Percentiles rank a stretch among this genome's conserved stretches.
These are phyloP conservation scores for Crepidodera aurea DNA, from an alignment of 2,888 invertebrate species.

Conservation along the genomic window DNA sequence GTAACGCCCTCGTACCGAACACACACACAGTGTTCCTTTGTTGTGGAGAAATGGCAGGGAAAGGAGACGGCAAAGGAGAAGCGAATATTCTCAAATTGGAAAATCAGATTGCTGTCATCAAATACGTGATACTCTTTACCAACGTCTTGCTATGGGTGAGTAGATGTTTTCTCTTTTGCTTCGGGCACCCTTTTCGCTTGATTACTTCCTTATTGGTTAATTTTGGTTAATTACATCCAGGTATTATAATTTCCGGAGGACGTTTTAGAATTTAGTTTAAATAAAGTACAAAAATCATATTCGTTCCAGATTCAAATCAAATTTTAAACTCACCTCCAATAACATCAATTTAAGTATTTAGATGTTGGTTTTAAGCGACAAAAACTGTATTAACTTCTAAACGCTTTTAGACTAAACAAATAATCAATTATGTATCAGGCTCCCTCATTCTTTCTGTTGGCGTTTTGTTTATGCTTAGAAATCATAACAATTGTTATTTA, in stretches of 20 bases:
- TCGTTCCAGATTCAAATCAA: too few relatives aligned
- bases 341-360: too few relatives aligned
- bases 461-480: too few relatives aligned
- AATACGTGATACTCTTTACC: conserved; percentile 83
- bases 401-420: too few relatives aligned
- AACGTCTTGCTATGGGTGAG: conserved; percentile 83
- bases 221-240: neutral
- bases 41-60: conserved; percentile 64
- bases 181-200: neutral
- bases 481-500: too few relatives aligned
- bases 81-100: conserved; percentile 70
- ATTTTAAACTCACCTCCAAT: too few relatives aligned
- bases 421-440: too few relatives aligned
- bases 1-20: conserved; percentile 17
- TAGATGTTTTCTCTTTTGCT: conserved; percentile 43
- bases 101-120: conserved; percentile 80
- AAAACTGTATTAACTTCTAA: too few relatives aligned
- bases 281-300: too few relatives aligned
- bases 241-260: neutral
- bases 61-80: conserved; percentile 66
- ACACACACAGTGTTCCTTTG: conserved; percentile 27
- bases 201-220: neutral
- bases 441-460: too few relatives aligned
- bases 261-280: too few relatives aligned
- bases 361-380: too few relatives aligned